Conservation (phyloP, 1,140 invertebrate genomes). For the Calosoma granatense region DNA sequence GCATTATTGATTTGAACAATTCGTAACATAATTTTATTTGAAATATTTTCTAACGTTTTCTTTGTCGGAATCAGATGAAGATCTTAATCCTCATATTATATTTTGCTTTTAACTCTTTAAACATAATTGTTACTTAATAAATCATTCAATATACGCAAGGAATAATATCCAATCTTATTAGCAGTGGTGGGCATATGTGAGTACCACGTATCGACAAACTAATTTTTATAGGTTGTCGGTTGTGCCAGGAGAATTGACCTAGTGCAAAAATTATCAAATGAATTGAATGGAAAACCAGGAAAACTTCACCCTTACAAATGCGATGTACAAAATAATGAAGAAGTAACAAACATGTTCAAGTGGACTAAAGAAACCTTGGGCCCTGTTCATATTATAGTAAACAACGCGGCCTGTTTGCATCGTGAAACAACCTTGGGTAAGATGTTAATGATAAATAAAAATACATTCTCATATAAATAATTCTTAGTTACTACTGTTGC, state of each 20-base stretch:
- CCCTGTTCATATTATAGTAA: slow-evolving; percentile 39
- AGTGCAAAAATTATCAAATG: slow-evolving; percentile 18
- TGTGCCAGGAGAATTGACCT: slow-evolving; percentile 36
- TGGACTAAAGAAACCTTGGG: slow-evolving; percentile 32
- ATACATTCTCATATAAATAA: neutral
- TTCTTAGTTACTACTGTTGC: too few species aligned
- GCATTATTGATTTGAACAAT: too few species aligned
- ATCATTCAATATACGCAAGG: too few species aligned
- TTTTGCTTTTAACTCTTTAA: too few species aligned
- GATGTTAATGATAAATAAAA: slow-evolving; percentile 35
- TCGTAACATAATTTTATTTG: too few species aligned
- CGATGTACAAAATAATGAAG: slow-evolving; percentile 38
- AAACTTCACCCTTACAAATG: slow-evolving; percentile 34
- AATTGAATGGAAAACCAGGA: slow-evolving; percentile 21
- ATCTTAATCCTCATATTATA: too few species aligned
- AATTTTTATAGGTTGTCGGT: slow-evolving; percentile 36
- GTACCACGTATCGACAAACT: too few species aligned
- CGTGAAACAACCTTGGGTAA: neutral
- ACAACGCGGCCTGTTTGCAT: slow-evolving; percentile 35
- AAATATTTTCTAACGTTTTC: too few species aligned
- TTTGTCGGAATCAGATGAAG: too few species aligned
- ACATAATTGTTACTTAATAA: too few species aligned
- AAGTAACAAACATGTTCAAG: slow-evolving; percentile 36
- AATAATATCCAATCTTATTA: too few species aligned
- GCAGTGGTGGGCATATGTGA: too few species aligned